phyloP scores from a whole-genome alignment of 2,888 invertebrate genomes.

The Caenorhabditis parvicauda region DNA sequence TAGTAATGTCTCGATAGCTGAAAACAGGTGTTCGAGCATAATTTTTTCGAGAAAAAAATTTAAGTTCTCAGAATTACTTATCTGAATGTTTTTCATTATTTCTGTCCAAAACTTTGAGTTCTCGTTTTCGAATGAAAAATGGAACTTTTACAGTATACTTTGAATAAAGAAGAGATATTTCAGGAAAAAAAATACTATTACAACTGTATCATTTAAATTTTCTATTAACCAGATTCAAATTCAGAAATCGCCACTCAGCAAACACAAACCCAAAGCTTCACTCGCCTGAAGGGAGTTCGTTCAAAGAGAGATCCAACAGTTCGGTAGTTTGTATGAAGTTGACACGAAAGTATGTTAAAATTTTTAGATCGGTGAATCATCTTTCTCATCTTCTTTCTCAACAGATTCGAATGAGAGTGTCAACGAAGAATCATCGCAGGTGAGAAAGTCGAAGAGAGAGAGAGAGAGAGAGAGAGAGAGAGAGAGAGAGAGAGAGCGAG shows the following conservation, averaged over 20 bases:
- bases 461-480: no score
- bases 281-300: no score
- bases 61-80: background rate
- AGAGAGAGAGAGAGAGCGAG: no score
- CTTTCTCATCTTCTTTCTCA: no score
- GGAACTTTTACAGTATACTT: background rate
- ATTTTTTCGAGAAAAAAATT: background rate
- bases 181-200: background rate
- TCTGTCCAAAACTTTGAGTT: background rate
- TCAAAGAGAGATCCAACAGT: no score
- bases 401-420: no score
- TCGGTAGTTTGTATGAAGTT: no score
- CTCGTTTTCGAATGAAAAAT: background rate
- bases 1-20: background rate
- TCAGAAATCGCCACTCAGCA: conserved; percentile 58
- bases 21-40: background rate
- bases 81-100: background rate
- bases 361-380: no score
- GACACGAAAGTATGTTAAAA: no score
- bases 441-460: no score
- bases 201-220: background rate
- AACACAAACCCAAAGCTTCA: conserved; percentile 61
- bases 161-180: background rate
- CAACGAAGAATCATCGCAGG: no score
- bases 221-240: background rate